These are phyloP conservation scores for Calameuta idolon DNA, from an alignment of 2,888 invertebrate genomes.

Conservation along the genomic window DNA sequence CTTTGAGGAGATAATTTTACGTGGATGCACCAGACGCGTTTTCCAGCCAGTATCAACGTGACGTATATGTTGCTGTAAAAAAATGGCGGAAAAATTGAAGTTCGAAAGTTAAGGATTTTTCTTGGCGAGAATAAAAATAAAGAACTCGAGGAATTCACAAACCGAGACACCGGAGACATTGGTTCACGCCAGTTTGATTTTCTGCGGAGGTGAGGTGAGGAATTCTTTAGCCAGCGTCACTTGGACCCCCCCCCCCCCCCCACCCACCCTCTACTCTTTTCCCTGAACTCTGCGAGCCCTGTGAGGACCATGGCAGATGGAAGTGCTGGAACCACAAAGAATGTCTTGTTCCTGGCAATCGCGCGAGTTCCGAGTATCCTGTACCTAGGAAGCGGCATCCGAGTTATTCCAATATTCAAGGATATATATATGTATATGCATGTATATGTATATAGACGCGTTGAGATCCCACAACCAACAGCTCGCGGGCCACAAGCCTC, in stretches of 20 bases:
- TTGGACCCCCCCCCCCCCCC: neutral
- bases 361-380: conserved; percentile 39
- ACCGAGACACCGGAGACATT: conserved; percentile 31
- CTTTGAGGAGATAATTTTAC: too few species aligned
- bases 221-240: conserved; percentile 33
- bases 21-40: too few species aligned
- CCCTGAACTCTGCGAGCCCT: neutral
- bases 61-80: neutral
- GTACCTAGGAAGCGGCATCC: conserved; percentile 44
- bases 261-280: too few species aligned
- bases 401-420: conserved; percentile 61
- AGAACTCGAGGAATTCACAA: neutral
- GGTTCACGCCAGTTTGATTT: conserved; percentile 30
- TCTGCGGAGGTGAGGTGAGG: conserved; percentile 36
- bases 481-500: too few species aligned
- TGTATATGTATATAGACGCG: neutral
- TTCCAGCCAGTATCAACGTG: too few species aligned
- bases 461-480: conserved; percentile 10
- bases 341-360: conserved; percentile 57
- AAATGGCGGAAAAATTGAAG: neutral
- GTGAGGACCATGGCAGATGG: neutral
- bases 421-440: conserved; percentile 44
- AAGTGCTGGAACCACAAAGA: conserved; percentile 38
- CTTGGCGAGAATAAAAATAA: neutral
- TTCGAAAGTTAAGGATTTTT: neutral